A percentile compares a stretch with the other conserved stretches of the same genome.
Conservation (phyloP, 2,113 vertebrate genomes). For the Fukomys damarensis region DNA sequence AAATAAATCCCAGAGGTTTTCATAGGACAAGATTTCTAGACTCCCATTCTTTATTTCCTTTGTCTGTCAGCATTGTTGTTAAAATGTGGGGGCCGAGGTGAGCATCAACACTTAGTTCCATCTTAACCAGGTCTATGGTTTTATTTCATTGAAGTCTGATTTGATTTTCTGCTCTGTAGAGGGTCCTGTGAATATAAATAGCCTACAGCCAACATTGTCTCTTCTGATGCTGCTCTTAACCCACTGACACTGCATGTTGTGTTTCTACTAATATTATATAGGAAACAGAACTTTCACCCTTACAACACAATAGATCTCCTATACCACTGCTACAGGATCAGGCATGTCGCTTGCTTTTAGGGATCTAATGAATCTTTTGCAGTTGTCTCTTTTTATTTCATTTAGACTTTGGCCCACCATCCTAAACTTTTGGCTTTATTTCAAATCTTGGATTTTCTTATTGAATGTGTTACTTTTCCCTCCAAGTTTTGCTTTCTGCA, state of each 20-base stretch:
- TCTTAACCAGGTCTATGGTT: neutral
- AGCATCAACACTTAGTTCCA: no score
- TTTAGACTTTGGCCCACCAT: neutral
- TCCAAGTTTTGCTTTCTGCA: conserved; percentile 20
- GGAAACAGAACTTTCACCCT: neutral
- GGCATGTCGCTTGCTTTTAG: neutral
- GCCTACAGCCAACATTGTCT: neutral
- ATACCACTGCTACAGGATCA: neutral
- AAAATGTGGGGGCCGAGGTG: neutral
- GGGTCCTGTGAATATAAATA: neutral
- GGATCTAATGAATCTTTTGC: neutral
- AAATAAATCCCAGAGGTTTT: neutral
- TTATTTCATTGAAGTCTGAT: neutral
- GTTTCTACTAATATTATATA: neutral
- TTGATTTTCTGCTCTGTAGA: neutral
- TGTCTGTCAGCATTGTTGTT: neutral
- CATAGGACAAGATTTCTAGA: neutral
- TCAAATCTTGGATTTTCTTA: neutral
- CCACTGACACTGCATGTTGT: neutral
- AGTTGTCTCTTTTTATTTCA: neutral
- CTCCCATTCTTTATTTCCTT: neutral
- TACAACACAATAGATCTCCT: neutral
- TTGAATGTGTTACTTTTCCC: neutral
- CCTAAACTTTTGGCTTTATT: neutral
- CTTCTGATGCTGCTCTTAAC: neutral